phyloP scores from a whole-genome alignment of 2,888 invertebrate species.

The Aphelenchoides bicaudatus region DNA sequence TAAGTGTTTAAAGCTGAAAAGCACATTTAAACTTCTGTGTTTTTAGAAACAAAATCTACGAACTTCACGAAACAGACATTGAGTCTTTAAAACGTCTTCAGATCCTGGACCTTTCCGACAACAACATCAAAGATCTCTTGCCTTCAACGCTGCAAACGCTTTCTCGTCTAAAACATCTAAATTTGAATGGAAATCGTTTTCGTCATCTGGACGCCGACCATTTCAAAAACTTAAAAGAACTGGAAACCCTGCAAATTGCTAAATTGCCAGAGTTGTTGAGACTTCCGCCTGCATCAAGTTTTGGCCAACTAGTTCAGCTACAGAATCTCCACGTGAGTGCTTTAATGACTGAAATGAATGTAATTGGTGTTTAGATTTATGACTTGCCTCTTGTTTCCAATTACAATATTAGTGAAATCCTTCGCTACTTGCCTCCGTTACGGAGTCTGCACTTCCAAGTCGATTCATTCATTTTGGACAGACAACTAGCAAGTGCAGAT shows the following conservation, averaged over 20 bases:
- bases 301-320: slow-evolving; percentile 30
- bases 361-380: slow-evolving; percentile 36
- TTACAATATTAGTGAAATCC: slow-evolving; percentile 44
- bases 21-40: neutral
- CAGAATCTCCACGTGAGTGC: slow-evolving; percentile 22
- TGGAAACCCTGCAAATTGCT: slow-evolving; percentile 44
- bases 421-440: slow-evolving; percentile 49
- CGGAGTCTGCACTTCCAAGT: slow-evolving; percentile 45
- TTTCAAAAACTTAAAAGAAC: slow-evolving; percentile 39
- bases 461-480: slow-evolving; percentile 36
- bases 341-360: slow-evolving; percentile 13
- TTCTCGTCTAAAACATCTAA: slow-evolving; percentile 44
- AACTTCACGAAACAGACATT: slow-evolving; percentile 66
- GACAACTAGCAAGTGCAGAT: slow-evolving; percentile 43
- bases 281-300: slow-evolving; percentile 42
- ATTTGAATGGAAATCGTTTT: slow-evolving; percentile 52
- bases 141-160: slow-evolving; percentile 40
- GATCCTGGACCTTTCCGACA: slow-evolving; percentile 69
- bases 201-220: slow-evolving; percentile 39
- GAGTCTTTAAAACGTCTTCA: slow-evolving; percentile 82
- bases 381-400: slow-evolving; percentile 37
- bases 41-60: slow-evolving; percentile 53
- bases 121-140: slow-evolving; percentile 46
- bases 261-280: slow-evolving; percentile 42
- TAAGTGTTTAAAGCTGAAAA: slow-evolving; percentile 20